Evolutionary conservation across 23 tunicate species (phyloP), one percentile per base, ranked within the genome.

Genomic region (Ciona savignyi): DNA sequence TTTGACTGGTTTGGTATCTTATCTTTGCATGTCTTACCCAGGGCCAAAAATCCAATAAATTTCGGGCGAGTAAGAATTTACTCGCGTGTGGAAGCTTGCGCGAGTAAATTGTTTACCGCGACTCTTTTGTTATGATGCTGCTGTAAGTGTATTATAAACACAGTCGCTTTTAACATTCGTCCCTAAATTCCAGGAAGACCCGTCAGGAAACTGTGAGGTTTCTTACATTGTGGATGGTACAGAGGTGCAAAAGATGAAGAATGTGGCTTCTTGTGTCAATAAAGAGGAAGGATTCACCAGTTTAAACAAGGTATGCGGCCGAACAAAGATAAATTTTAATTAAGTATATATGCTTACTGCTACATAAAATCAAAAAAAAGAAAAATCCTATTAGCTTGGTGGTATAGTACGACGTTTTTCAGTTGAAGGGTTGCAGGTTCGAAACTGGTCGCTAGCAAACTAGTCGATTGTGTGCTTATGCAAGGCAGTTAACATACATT

Each of bases 191-290:
- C 68, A 91, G 97, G 91, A 84, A 23, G 97, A 91, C 60, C 86
- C 89, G 0, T 85, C 97, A 2, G 97, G 97, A 2, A 32, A 9
- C 2, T 91, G 97, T 63, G 32, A 23, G 33, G 85, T 91, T 1
- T 42, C 72, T 4, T 91, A 84, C 60, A 66, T 23, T 0, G 72
- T 85, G 15, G 77, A 76, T 22, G 97, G 81, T 6, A 80, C 29
- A 23, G 93, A 84, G 70, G 77, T 91, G 0, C 77, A 75, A 29
- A 91, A 91, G 67, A 77, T 71, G 2, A 91, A 91, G 71, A 86
- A 91, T 66, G 63, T 76, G 63, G 67, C 71, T 19, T 62, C 78
- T 24, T 91, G 97, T 77, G 86, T 71, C 1, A 85, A 80, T 68
- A 68, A 80, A 21, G 97, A 91, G 65, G 97, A 91, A 33, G 34